A percentile compares a stretch with the other conserved stretches of the same genome.
Evolutionary conservation across 92 coral and sea anemone genomes (phyloP).

Genomic region (Plumapathes pennacea): DNA sequence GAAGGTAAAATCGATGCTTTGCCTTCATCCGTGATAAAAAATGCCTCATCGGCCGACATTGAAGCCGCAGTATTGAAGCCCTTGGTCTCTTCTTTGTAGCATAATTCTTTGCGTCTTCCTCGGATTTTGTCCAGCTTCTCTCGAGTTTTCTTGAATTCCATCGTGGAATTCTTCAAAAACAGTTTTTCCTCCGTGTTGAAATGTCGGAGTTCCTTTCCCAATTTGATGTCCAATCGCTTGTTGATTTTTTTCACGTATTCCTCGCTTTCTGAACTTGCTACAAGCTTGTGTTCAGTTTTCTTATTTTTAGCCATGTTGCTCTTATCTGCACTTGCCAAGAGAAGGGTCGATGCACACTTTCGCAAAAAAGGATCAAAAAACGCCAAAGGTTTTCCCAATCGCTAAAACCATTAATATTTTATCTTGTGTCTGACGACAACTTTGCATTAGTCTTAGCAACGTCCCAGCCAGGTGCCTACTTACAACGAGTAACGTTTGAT

Average conservation of each 20-base stretch:
- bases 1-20: no score
- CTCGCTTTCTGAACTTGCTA: constrained; percentile 34
- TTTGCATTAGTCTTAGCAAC: no score
- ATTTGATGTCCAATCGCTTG: constrained; percentile 19
- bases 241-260: constrained; percentile 36
- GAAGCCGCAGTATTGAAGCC: background rate
- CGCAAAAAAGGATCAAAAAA: no score
- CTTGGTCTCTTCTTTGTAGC: background rate
- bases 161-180: constrained; percentile 20
- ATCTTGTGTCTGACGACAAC: no score
- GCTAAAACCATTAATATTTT: no score
- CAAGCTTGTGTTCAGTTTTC: no score
- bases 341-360: no score
- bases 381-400: no score
- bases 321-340: no score
- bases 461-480: no score
- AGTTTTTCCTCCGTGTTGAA: constrained; percentile 21
- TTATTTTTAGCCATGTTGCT: no score
- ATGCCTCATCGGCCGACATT: background rate
- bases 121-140: constrained; percentile 18
- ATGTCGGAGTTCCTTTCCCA: constrained; percentile 16
- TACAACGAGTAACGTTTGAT: no score
- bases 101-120: constrained; percentile 24
- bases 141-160: constrained; percentile 7
- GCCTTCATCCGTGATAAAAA: background rate